These are phyloP conservation scores for Coptodon bakossiorum DNA, from an alignment of 2,113 vertebrate genomes.

Conservation along the genomic window DNA sequence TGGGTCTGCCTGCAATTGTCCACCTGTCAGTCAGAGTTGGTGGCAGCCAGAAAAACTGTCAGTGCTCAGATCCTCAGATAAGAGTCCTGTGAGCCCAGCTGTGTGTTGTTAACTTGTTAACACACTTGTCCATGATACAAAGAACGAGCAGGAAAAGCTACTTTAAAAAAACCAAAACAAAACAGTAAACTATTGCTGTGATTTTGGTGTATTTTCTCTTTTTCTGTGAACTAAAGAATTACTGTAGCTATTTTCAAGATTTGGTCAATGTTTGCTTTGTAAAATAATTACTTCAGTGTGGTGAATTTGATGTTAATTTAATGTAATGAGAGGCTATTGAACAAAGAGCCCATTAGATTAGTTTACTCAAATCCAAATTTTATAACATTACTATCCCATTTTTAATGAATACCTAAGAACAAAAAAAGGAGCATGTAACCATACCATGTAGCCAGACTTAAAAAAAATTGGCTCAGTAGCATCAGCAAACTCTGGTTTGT, in stretches of 20 bases:
- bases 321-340: background rate
- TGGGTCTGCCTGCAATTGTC: constrained; percentile 31
- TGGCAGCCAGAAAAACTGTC: constrained; percentile 23
- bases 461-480: background rate
- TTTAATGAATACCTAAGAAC: background rate
- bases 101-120: constrained; percentile 19
- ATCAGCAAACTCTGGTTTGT: background rate
- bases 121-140: background rate
- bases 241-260: background rate
- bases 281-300: background rate
- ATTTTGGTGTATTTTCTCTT: background rate
- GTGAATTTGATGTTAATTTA: background rate
- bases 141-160: background rate
- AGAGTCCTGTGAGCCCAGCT: background rate
- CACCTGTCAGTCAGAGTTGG: constrained; percentile 37
- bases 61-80: constrained; percentile 28
- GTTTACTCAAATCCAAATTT: background rate
- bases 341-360: background rate
- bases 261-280: background rate
- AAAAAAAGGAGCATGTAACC: background rate
- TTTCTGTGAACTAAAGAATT: background rate
- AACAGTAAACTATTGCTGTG: background rate
- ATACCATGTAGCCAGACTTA: background rate
- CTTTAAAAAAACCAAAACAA: accelerated
- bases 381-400: background rate